Evolutionary conservation across 2,888 invertebrate genomes (phyloP).

Genomic region (Dichetophora obliterata): DNA sequence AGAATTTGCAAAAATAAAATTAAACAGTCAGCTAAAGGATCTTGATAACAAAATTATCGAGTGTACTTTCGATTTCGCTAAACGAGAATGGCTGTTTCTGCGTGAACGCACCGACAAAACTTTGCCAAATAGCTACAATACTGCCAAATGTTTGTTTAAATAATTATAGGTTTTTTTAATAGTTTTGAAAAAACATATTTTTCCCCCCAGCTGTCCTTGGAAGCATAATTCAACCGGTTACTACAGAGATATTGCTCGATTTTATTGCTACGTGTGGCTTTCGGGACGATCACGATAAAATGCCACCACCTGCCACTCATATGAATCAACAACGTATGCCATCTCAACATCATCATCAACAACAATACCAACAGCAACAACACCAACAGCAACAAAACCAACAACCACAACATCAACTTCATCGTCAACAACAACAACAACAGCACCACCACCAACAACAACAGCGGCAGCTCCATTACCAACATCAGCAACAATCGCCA

Average conservation of each 20-base stretch:
- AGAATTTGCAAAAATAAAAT: slow-evolving; percentile 82
- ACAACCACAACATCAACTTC: not conserved
- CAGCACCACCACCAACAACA: slow-evolving; percentile 36
- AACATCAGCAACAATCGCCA: slow-evolving; percentile 32
- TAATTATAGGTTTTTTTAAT: not conserved
- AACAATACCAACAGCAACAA: not conserved
- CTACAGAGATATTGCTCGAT: slow-evolving; percentile 82
- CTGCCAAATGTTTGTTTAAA: slow-evolving; percentile 73
- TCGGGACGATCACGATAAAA: slow-evolving; percentile 77
- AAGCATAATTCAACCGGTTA: slow-evolving; percentile 87
- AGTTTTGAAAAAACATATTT: not conserved
- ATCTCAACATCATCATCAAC: slow-evolving; percentile 20
- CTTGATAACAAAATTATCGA: slow-evolving; percentile 96
- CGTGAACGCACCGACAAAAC: slow-evolving; percentile 97
- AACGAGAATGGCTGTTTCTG: slow-evolving; percentile 90
- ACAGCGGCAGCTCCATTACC: not conserved
- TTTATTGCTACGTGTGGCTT: slow-evolving; percentile 79
- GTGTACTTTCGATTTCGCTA: slow-evolving; percentile 82
- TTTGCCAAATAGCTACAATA: slow-evolving; percentile 89
- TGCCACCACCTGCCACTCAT: slow-evolving; percentile 75
- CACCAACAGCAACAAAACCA: slow-evolving; percentile 1
- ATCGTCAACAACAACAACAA: not conserved
- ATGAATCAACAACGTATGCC: slow-evolving; percentile 19
- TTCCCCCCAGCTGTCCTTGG: slow-evolving; percentile 83
- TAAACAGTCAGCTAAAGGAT: slow-evolving; percentile 82